A percentile compares a stretch with the other conserved stretches of the same genome.
Evolutionary conservation across 2,797 vertebrate species (phyloP).

Genomic region (Poecile montanus): DNA sequence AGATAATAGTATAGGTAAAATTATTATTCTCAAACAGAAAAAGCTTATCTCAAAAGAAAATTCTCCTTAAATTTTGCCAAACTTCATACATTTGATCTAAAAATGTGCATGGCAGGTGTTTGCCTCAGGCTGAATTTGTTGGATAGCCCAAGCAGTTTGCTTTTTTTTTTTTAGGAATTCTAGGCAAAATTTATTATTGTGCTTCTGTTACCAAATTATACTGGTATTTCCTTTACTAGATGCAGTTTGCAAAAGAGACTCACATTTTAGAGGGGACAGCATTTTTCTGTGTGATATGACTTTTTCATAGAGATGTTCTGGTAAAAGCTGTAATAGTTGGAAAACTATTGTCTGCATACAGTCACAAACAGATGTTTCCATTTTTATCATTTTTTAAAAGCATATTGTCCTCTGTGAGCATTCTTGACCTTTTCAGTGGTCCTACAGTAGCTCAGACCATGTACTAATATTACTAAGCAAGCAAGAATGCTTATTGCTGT

Average conservation of each 20-base stretch:
- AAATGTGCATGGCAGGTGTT: constrained; percentile 15
- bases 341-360: not conserved
- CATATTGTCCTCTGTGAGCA: not conserved
- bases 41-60: not conserved
- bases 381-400: not conserved
- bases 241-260: not conserved
- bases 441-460: not conserved
- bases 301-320: not conserved
- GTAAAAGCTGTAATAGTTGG: not conserved
- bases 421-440: not conserved
- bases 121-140: not conserved
- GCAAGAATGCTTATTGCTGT: not conserved
- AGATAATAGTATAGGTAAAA: not conserved
- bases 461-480: not conserved
- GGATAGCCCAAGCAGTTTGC: not conserved
- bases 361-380: not conserved
- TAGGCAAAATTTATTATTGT: not conserved
- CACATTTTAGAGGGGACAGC: not conserved
- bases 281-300: not conserved
- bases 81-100: constrained; percentile 7
- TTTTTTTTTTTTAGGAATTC: not conserved
- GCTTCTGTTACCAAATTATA: not conserved
- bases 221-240: not conserved
- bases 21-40: not conserved
- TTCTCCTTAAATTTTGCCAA: not conserved